Base-by-base conservation (phyloP, 2,888 invertebrate species). In the Antheraea assamensis region DNA sequence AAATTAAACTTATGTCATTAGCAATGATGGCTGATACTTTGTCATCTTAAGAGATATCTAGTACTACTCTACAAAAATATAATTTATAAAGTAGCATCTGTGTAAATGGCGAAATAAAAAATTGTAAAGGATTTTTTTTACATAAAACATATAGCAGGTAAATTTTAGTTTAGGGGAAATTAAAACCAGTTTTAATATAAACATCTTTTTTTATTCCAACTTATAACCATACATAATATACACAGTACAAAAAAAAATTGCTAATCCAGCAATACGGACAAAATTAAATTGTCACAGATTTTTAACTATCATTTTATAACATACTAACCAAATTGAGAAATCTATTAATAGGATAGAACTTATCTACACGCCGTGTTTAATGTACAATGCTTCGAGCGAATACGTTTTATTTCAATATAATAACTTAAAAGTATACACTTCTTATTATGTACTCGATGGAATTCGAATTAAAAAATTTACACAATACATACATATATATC, bases 241-340 rank as follows among this genome's bases (percentile, higher is more conserved):
- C 96, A 97, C 96, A 96, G 96, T 97, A 97, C 96, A 97, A 97
- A 97, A 96, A 96, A 97, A 96, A 96, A 89, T 91, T 92, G 95
- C 95, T 93, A 92, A 89, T 91, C 92, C 94, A 95, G 94, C 93
- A 91, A 91, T 91, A 90, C 90, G 90, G 94, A 94, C 92, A 93
- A 93, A 93, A 91, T 90, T 80, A 94, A 94, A 93, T 93, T 93
- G 93, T 90, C 94, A 86, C 93, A 89, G 90, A 88, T 88, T 88
- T 90, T 81, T 89, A 90, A 88, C 89, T 91, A 91, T 90, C 86
- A 85, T 89, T 90, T 89, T 88, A 87, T 92, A 92, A 92, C 91
- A 89, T 91, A 90, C 88, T 88, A 92, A 93, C 89, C 90, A 88
- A 93, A 93, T 90, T 92, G 93, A 92, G 92, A 93, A 93, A 92